Evolutionary conservation across 2,113 vertebrate genomes (phyloP).

Genomic region (Pao palembangensis): DNA sequence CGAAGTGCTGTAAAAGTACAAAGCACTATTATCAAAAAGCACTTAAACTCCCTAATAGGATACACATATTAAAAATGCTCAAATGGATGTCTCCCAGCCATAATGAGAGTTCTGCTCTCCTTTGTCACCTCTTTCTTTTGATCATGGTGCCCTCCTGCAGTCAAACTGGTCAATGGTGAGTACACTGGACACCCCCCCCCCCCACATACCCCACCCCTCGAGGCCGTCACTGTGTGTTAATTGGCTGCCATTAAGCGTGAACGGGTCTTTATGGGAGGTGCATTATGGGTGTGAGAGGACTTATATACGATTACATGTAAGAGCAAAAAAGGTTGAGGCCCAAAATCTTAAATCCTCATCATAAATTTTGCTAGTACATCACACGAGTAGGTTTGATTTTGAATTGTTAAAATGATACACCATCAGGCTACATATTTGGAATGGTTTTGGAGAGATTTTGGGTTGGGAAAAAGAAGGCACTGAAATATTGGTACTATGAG

Average conservation of each 20-base stretch:
- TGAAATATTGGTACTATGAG: too few species aligned
- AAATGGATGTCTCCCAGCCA: constrained; percentile 90
- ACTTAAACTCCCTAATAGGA: constrained; percentile 99
- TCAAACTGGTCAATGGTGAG: constrained; percentile 78
- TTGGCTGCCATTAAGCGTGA: constrained; percentile 86
- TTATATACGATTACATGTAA: constrained; percentile 46
- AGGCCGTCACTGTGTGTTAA: constrained; percentile 78
- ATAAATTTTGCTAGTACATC: background rate
- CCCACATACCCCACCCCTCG: constrained; percentile 76
- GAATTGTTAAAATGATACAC: too few species aligned
- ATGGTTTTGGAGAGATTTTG: too few species aligned
- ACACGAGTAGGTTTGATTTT: background rate
- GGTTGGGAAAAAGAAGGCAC: too few species aligned
- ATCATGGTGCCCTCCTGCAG: constrained; percentile 81
- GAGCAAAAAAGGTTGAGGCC: constrained; percentile 24
- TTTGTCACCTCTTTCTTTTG: constrained; percentile 77
- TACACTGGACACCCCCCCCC: constrained; percentile 62
- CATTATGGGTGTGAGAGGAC: constrained; percentile 55
- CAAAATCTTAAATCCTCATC: too few species aligned
- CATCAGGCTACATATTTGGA: too few species aligned
- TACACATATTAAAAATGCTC: constrained; percentile 99
- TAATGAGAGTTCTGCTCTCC: constrained; percentile 83
- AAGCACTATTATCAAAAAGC: constrained; percentile 99
- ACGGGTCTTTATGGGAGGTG: constrained; percentile 88
- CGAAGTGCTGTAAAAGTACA: constrained; percentile 99